Conservation (phyloP, 2,797 vertebrate genomes). For the Decapterus maruadsi region DNA sequence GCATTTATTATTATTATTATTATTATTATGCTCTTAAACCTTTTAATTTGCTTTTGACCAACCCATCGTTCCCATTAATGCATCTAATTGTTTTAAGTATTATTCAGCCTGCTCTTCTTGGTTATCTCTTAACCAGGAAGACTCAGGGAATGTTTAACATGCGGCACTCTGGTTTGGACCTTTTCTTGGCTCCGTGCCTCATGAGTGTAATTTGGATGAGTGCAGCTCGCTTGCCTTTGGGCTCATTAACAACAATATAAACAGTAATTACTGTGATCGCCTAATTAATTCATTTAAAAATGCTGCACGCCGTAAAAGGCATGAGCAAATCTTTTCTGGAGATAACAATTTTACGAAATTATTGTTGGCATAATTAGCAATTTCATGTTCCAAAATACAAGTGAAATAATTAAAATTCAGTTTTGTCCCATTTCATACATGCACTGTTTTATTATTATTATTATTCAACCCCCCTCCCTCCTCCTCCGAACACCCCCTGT, state of each 20-base stretch:
- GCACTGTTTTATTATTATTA: constrained; percentile 69
- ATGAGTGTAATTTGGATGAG: constrained; percentile 88
- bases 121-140: constrained; percentile 55
- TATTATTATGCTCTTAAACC: no score
- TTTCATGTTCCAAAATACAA: constrained; percentile 80
- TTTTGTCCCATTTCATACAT: constrained; percentile 60
- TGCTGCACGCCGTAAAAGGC: constrained; percentile 80
- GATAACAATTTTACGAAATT: constrained; percentile 84
- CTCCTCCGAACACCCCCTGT: no score
- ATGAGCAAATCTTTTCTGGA: constrained; percentile 81
- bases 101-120: constrained; percentile 19
- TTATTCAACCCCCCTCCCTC: constrained; percentile 49
- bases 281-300: constrained; percentile 90
- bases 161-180: constrained; percentile 77
- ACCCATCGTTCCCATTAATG: no score
- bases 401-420: constrained; percentile 76
- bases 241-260: constrained; percentile 91
- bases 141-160: constrained; percentile 73
- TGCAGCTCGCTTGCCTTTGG: constrained; percentile 89
- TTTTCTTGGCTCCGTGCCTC: constrained; percentile 86
- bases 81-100: constrained; percentile 18
- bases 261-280: constrained; percentile 90
- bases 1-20: constrained; percentile 8
- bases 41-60: no score
- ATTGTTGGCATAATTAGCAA: constrained; percentile 85